A percentile compares a stretch with the other conserved stretches of the same genome.
Conservation (phyloP, 2,113 vertebrate species). For the Chloropsis cyanopogon region DNA sequence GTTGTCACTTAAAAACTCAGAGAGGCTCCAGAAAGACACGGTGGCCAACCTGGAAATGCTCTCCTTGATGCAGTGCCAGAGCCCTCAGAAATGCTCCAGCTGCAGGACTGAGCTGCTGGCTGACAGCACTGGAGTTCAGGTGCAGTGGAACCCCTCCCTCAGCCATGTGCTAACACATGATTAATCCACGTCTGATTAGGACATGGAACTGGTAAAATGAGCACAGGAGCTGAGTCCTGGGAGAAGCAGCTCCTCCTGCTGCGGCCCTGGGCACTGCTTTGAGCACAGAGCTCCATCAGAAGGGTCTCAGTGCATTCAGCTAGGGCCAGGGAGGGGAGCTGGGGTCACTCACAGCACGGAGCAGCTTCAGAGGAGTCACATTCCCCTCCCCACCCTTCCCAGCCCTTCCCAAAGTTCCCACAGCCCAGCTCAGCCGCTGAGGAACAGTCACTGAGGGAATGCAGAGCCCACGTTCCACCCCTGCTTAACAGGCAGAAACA, state of each 20-base stretch:
- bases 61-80: background rate
- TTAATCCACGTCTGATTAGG: background rate
- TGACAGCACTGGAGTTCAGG: background rate
- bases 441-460: background rate
- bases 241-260: conserved; percentile 52
- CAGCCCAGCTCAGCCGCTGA: background rate
- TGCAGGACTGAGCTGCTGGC: conserved; percentile 18
- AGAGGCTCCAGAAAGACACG: conserved; percentile 21
- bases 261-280: conserved; percentile 27
- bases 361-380: background rate
- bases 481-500: rapidly evolving
- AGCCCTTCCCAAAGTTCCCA: background rate
- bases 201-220: background rate
- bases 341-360: background rate
- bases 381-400: background rate
- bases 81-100: background rate
- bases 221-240: background rate
- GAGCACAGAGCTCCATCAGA: background rate
- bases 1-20: conserved; percentile 57
- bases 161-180: background rate
- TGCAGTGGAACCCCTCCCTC: conserved; percentile 29
- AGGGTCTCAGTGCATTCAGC: background rate
- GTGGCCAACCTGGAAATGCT: conserved; percentile 33
- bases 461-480: background rate
- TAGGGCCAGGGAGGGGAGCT: background rate